Base-by-base conservation (phyloP, 2,113 vertebrate species). In the Phylloscopus whistleri region DNA sequence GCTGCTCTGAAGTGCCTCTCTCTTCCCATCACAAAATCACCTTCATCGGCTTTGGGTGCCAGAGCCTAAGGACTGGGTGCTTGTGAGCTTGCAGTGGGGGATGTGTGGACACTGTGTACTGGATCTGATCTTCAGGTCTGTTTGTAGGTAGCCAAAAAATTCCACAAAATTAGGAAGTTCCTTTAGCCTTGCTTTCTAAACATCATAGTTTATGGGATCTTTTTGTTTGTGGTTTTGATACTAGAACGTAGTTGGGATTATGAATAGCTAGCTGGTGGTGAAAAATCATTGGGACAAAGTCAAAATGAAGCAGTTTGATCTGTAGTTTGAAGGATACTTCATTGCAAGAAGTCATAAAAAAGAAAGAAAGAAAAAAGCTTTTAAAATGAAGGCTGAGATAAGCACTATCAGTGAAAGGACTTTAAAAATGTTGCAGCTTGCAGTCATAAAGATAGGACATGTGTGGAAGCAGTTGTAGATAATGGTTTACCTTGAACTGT, bases 381-480 rank as follows among this genome's bases (percentile, higher is more conserved):
- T 77, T 72, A 67, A 88, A 92, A 86, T 26, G 46, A 78, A 75
- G 89, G 28, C n/a, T 80, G 73, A 92, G 88, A 95, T 96, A 93
- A 94, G 86, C 62, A 31, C 73, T 95, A 9, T 95, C 93, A 48
- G 62, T 94, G 69, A 87, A 93, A 87, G 37, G 41, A 81, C 80
- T 68, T 90, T 76, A 81, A 62, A 92, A 89, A 82, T 33, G 66
- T 87, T 94, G 69, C 74, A 87, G 56, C 60, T 43, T 89, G 68
- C 48, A 92, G 62, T 92, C 64, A 7, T 94, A 92, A 96, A 92
- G 77, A 89, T 84, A 92, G 37, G 37, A 56, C 16, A 6, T 53
- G 41, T 64, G 41, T 62, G 66, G 66, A 92, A 94, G 69, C 2
- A 23, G 11, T 58, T 84, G 28, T 59, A 87, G 93, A 87, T 92